Conservation (phyloP, 2,113 vertebrate genomes). For the Tupaia chinensis region DNA sequence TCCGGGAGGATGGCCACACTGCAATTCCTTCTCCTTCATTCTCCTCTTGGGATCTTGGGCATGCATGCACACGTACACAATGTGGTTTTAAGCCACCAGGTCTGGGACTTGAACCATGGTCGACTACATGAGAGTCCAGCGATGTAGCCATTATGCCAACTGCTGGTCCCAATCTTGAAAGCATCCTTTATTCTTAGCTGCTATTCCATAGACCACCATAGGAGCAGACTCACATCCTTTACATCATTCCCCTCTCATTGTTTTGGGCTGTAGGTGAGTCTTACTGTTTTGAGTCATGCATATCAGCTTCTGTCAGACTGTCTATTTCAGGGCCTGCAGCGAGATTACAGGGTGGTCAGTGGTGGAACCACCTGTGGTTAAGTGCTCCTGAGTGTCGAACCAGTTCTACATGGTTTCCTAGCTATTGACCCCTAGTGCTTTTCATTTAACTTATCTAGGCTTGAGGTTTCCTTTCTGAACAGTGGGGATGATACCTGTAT, state of each 20-base stretch:
- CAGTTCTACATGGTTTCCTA: background rate
- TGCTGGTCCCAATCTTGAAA: background rate
- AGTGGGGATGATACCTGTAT: background rate
- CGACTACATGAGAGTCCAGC: too few species aligned
- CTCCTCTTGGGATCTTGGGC: too few species aligned
- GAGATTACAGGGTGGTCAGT: background rate
- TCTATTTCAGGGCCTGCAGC: background rate
- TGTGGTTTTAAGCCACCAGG: too few species aligned
- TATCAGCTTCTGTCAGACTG: accelerated
- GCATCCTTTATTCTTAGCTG: background rate
- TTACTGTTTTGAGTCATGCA: background rate
- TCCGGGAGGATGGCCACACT: too few species aligned
- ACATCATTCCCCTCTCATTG: background rate
- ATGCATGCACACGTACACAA: too few species aligned
- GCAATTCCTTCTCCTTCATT: too few species aligned
- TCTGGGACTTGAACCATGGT: too few species aligned
- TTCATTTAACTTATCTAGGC: background rate
- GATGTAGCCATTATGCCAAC: too few species aligned
- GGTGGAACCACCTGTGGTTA: background rate
- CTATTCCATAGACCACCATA: background rate
- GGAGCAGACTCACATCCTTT: background rate
- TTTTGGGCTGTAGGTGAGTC: background rate
- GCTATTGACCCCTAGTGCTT: background rate
- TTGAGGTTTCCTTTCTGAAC: conserved; percentile 49
- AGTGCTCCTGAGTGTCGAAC: background rate